phyloP scores from a whole-genome alignment of 1,140 invertebrate species.

The Drosophila insularis region DNA sequence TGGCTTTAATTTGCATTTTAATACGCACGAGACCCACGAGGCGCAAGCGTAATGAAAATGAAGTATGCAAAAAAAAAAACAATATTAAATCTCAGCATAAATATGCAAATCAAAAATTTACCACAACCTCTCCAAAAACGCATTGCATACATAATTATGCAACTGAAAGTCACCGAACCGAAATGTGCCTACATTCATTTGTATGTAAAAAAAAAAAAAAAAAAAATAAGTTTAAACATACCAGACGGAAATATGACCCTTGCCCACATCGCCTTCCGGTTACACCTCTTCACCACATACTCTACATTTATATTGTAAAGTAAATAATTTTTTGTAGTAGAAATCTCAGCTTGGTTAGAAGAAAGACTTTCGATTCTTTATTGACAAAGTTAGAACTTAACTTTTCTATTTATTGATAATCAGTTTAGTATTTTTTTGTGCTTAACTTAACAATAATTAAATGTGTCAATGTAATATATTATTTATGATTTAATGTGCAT shows the following conservation, averaged over 20 bases:
- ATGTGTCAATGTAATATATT: no score
- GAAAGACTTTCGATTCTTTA: no score
- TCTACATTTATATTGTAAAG: no score
- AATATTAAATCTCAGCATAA: slow-evolving; percentile 40
- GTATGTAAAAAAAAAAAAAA: no score
- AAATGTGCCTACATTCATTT: background rate
- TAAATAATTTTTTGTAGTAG: no score
- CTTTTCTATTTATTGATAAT: no score
- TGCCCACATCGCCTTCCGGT: background rate
- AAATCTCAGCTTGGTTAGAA: no score
- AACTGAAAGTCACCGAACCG: background rate
- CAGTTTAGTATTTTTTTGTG: no score
- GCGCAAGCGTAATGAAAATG: slow-evolving; percentile 60
- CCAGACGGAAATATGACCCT: background rate
- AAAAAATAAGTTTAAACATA: background rate
- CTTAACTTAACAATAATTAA: no score
- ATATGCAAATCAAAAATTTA: slow-evolving; percentile 67
- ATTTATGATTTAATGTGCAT: no score
- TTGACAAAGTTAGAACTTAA: no score
- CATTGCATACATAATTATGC: slow-evolving; percentile 56
- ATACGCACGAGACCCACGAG: slow-evolving; percentile 47
- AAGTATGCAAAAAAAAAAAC: slow-evolving; percentile 7
- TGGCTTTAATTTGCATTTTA: slow-evolving; percentile 76
- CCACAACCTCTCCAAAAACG: slow-evolving; percentile 36
- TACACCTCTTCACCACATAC: no score